These are phyloP conservation scores for Exocentrus adspersus DNA, from an alignment of 2,888 invertebrate genomes.

Conservation along the genomic window DNA sequence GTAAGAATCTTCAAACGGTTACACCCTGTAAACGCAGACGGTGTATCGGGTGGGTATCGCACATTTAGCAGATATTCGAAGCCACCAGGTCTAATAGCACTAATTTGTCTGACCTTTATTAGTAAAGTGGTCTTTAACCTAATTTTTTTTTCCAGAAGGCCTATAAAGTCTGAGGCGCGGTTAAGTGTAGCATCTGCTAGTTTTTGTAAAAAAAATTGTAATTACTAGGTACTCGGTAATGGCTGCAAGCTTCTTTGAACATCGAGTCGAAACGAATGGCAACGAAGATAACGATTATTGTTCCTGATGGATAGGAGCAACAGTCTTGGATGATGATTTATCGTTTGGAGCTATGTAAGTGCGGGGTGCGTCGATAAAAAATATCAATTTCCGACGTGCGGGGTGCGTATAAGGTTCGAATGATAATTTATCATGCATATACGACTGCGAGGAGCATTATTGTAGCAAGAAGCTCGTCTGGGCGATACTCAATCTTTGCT, in stretches of 20 bases:
- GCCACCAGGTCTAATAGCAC: conserved; percentile 13
- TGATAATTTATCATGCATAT: conserved; percentile 4
- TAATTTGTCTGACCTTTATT: conserved; percentile 42
- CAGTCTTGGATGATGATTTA: no score
- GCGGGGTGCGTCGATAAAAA: background rate
- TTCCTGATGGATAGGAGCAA: no score
- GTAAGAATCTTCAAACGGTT: no score
- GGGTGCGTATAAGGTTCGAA: background rate
- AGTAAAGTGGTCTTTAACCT: conserved; percentile 44
- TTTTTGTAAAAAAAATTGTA: no score
- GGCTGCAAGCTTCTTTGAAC: no score
- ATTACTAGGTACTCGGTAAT: no score
- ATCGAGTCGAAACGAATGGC: no score
- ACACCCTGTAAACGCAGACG: no score
- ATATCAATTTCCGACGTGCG: background rate
- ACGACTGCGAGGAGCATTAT: background rate
- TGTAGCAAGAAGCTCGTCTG: background rate
- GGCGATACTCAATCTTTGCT: background rate
- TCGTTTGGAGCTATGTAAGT: background rate
- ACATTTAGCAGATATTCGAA: no score
- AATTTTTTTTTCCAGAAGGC: conserved; percentile 39
- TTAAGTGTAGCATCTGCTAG: background rate
- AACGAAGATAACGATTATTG: no score
- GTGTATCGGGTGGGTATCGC: no score
- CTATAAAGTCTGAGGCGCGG: conserved; percentile 35